These are phyloP conservation scores for Boulengeromyrus knoepffleri DNA, from an alignment of 2,113 vertebrate species.

Conservation along the genomic window DNA sequence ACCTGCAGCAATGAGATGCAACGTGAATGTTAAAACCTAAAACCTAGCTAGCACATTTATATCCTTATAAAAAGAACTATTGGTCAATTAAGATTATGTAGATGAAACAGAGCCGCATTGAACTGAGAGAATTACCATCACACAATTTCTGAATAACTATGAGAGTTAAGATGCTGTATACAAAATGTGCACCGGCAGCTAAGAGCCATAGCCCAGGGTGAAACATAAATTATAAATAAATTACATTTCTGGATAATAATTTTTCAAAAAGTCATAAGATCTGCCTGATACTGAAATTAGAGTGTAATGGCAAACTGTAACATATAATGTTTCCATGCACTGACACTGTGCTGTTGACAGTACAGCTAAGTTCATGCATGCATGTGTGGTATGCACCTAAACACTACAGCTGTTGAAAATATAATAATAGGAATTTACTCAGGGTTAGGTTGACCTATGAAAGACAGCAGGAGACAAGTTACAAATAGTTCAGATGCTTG, in stretches of 20 bases:
- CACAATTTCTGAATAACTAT: background rate
- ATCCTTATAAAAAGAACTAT: background rate
- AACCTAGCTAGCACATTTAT: background rate
- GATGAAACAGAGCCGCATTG: background rate
- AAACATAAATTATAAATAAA: background rate
- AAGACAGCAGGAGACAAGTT: background rate
- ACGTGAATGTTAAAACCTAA: background rate
- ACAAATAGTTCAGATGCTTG: background rate
- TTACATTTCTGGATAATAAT: background rate
- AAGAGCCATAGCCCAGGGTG: background rate
- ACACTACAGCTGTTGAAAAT: background rate
- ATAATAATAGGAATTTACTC: background rate
- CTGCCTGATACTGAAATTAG: background rate
- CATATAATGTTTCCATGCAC: background rate
- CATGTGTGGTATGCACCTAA: background rate
- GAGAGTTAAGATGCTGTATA: background rate
- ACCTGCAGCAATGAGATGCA: background rate
- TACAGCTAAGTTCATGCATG: background rate
- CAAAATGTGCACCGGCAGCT: background rate
- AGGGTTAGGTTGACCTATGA: background rate
- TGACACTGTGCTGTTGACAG: background rate
- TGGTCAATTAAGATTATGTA: background rate
- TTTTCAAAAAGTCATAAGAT: background rate
- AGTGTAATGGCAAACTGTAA: background rate
- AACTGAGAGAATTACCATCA: background rate